These are phyloP conservation scores for Cylloceria caligata DNA, from an alignment of 2,888 invertebrate species.

Conservation along the genomic window DNA sequence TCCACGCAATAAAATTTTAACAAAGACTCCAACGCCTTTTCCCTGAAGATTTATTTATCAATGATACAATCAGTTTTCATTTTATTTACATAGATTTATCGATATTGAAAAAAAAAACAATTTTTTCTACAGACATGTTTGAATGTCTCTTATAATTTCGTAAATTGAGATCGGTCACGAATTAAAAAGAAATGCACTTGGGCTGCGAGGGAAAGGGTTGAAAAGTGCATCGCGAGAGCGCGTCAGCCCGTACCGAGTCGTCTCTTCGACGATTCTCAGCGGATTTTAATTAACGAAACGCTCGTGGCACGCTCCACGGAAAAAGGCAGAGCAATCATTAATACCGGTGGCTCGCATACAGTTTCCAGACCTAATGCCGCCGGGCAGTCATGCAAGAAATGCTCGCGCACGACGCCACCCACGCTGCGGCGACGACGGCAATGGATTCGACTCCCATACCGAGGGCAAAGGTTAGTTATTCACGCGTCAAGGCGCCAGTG, in stretches of 20 bases:
- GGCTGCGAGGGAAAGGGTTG: conserved; percentile 43
- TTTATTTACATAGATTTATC: neutral
- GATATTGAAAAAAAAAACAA: neutral
- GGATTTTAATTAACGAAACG: conserved; percentile 70
- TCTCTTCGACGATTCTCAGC: conserved; percentile 43
- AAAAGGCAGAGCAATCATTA: conserved; percentile 77
- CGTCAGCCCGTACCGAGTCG: conserved; percentile 58
- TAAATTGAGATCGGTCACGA: too few relatives aligned
- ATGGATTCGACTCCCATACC: conserved; percentile 51
- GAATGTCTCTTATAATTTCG: too few relatives aligned
- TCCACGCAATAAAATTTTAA: conserved; percentile 40
- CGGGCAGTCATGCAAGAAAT: conserved; percentile 80
- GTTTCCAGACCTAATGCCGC: conserved; percentile 76
- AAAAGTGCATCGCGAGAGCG: conserved; percentile 53
- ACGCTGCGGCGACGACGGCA: conserved; percentile 72
- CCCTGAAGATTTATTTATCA: conserved; percentile 14
- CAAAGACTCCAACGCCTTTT: conserved; percentile 46
- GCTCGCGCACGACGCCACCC: conserved; percentile 76
- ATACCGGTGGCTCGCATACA: conserved; percentile 75
- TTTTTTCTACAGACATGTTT: too few relatives aligned
- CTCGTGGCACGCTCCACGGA: conserved; percentile 61
- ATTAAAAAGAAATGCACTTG: conserved; percentile 25
- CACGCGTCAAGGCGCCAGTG: conserved; percentile 82
- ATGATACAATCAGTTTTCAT: conserved; percentile 4
- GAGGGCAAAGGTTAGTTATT: conserved; percentile 82